Base-by-base conservation (phyloP, 2,888 invertebrate species). In the Scotopteryx bipunctaria region DNA sequence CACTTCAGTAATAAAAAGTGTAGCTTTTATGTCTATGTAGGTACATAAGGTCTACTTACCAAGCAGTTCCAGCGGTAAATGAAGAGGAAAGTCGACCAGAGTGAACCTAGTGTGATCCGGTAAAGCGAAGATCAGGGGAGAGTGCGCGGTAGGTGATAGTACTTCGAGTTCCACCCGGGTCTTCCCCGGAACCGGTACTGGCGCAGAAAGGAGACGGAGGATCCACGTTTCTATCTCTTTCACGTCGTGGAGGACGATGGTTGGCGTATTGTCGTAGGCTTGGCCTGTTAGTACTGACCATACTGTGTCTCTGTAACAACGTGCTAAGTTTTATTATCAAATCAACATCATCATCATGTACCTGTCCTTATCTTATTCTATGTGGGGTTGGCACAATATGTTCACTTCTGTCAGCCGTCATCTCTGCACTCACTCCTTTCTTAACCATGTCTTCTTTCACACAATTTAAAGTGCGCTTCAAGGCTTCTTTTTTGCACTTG, bases 201-300 rank as follows among this genome's bases (percentile, higher is more conserved):
- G 99, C 48, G 99, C 97, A 63, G 98, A 99, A 33, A 99, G 92
- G 29, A 99, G 91, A 55, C 98, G 94, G 54, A 99, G 91, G 67
- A 99, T 99, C 99, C 99, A 99, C 4, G 98, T 99, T 89, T 99
- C 99, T 61, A 99, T 97, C 91, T 99, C 99, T 65, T 96, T 94
- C 29, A 99, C 97, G 85, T 99, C 99, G 82, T 98, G 98, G 66
- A 98, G 92, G 9, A 99, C 96, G 58, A 97, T 95, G 0, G 96
- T 95, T 1, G 97, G 95, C 11, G 95, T 94, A 51, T 94, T 93
- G 61, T 96, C 96, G 67, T 94, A 93, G 17, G 94, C 92, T 80
- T 95, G 95, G 0, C 96, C 96, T 21, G 98, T 97, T 59, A 99
- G 81, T 37, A 98, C 96, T 61, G 97, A 96, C 99, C 99, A 99